These are phyloP conservation scores for Brachionus calyciflorus DNA, from an alignment of 1,140 invertebrate genomes.

Conservation along the genomic window DNA sequence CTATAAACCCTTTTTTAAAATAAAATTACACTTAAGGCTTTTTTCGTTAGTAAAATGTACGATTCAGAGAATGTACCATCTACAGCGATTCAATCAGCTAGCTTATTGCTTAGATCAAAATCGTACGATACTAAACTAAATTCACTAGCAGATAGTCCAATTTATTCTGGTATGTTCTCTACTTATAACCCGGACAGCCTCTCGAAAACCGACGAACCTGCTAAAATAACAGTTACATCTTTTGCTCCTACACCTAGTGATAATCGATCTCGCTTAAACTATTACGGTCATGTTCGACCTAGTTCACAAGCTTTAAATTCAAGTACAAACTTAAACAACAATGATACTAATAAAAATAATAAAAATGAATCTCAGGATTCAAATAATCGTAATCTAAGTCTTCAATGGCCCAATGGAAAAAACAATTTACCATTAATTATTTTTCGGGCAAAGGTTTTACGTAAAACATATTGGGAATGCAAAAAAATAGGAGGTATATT, in stretches of 20 bases:
- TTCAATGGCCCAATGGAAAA: conserved; percentile 56
- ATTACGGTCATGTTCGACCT: background rate
- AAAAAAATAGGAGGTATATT: conserved; percentile 58
- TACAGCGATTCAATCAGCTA: background rate
- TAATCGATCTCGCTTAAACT: background rate
- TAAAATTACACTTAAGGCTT: background rate
- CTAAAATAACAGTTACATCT: conserved; percentile 26
- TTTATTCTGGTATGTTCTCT: conserved; percentile 23
- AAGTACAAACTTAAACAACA: background rate
- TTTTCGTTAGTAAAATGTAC: no score
- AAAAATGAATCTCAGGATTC: background rate
- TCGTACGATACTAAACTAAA: conserved; percentile 34
- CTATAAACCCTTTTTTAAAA: no score
- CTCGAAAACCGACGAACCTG: background rate
- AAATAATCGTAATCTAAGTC: conserved; percentile 37
- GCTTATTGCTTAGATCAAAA: conserved; percentile 5
- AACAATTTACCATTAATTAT: conserved; percentile 56
- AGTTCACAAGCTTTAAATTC: conserved; percentile 4
- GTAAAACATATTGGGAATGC: conserved; percentile 52
- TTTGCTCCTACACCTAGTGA: conserved; percentile 34
- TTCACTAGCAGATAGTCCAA: background rate
- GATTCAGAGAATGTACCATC: background rate
- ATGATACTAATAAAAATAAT: background rate
- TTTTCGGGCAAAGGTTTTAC: conserved; percentile 54
- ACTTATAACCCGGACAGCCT: background rate